These are phyloP conservation scores for Okamejei kenojei DNA, from an alignment of 2,797 vertebrate genomes.

Conservation along the genomic window DNA sequence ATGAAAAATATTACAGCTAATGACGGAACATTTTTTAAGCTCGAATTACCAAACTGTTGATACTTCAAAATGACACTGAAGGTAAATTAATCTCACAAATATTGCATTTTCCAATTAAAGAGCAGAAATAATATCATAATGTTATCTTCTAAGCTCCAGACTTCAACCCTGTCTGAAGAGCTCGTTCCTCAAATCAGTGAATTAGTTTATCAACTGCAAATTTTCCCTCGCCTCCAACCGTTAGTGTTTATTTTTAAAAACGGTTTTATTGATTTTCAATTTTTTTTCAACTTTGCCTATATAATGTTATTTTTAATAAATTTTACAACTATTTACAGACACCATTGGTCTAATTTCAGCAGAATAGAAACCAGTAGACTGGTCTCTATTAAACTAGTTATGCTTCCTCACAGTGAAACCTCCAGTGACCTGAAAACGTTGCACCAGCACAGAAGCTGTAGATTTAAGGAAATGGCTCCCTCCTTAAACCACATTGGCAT, in stretches of 20 bases:
- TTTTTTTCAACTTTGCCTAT: neutral
- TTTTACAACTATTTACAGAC: neutral
- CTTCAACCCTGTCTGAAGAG: neutral
- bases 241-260: neutral
- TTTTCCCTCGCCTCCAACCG: neutral
- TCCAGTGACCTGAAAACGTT: neutral
- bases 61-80: neutral
- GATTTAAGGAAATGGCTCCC: neutral
- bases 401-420: neutral
- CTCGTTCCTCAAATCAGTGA: neutral
- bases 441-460: neutral
- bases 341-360: neutral
- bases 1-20: slow-evolving; percentile 4
- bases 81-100: neutral
- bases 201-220: neutral
- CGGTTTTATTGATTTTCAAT: neutral
- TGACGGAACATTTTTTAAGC: neutral
- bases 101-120: neutral
- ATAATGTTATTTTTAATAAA: neutral
- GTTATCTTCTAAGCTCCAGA: neutral
- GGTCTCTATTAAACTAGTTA: neutral
- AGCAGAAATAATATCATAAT: too few species aligned
- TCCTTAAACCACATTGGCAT: neutral
- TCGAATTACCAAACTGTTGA: neutral
- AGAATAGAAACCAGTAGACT: neutral